A percentile compares a stretch with the other conserved stretches of the same genome.
Evolutionary conservation across 2,797 vertebrate species (phyloP).

Genomic region (Decapterus maruadsi): DNA sequence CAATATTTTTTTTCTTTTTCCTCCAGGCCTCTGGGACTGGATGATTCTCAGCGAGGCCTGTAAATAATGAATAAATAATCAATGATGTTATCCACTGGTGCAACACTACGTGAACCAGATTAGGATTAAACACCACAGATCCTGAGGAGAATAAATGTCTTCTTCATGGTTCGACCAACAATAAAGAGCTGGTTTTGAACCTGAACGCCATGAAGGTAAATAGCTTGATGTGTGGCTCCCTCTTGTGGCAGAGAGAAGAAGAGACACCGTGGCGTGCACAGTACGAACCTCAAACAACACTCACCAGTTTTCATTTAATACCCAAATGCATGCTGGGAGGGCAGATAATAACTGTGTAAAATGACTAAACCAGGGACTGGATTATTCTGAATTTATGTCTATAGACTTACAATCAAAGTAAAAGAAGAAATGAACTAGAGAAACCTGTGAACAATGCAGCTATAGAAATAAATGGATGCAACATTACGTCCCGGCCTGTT

Average conservation of each 20-base stretch:
- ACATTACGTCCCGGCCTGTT: background rate
- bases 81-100: background rate
- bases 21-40: background rate
- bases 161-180: background rate
- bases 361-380: too few species aligned
- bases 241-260: slow-evolving; percentile 42
- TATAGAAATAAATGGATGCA: too few species aligned
- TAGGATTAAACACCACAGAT: background rate
- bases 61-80: background rate
- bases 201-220: background rate
- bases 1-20: background rate
- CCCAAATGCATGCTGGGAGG: too few species aligned
- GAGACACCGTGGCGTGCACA: background rate
- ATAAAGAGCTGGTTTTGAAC: background rate
- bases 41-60: background rate
- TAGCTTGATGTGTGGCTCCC: slow-evolving; percentile 65
- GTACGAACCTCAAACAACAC: background rate
- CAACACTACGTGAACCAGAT: background rate
- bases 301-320: background rate
- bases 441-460: too few species aligned
- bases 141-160: background rate
- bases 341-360: too few species aligned
- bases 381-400: too few species aligned
- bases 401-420: too few species aligned
- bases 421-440: too few species aligned